A percentile compares a stretch with the other conserved stretches of the same genome.
Evolutionary conservation across 2,113 vertebrate species (phyloP).

Genomic region (Polypterus senegalus): DNA sequence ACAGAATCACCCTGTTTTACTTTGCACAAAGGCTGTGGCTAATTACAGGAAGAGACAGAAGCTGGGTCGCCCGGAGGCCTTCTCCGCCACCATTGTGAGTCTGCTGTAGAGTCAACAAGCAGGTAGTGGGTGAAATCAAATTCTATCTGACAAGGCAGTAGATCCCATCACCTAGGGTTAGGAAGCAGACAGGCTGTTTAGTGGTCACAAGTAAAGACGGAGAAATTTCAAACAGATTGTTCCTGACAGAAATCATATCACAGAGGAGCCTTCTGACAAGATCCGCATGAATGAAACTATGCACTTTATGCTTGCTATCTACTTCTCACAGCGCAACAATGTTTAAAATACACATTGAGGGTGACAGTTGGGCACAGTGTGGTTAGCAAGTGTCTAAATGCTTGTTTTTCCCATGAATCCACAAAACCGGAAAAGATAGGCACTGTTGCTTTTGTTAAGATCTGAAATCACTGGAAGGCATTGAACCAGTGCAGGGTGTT

Average conservation of each 20-base stretch:
- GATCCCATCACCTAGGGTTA: slow-evolving; percentile 68
- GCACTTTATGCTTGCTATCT: slow-evolving; percentile 76
- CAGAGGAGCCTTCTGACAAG: slow-evolving; percentile 56
- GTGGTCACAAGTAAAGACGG: slow-evolving; percentile 64
- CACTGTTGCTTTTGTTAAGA: background rate
- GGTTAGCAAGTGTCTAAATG: slow-evolving; percentile 42
- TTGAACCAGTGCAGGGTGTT: too few relatives aligned
- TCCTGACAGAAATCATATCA: slow-evolving; percentile 91
- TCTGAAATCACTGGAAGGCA: background rate
- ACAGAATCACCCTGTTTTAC: slow-evolving; percentile 39
- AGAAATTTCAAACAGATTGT: slow-evolving; percentile 81
- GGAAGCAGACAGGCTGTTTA: slow-evolving; percentile 48
- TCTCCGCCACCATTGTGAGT: slow-evolving; percentile 45
- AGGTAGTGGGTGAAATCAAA: slow-evolving; percentile 64
- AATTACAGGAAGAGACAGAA: slow-evolving; percentile 73
- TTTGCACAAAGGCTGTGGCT: slow-evolving; percentile 54
- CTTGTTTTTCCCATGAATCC: slow-evolving; percentile 30
- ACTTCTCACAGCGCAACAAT: slow-evolving; percentile 45
- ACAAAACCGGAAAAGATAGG: background rate
- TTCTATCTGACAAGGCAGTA: slow-evolving; percentile 70
- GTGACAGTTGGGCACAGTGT: slow-evolving; percentile 54
- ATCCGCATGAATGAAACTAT: slow-evolving; percentile 61
- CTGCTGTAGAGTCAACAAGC: slow-evolving; percentile 47
- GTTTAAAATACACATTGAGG: slow-evolving; percentile 48
- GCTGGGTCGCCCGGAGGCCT: slow-evolving; percentile 53